Percentiles rank a stretch among this genome's conserved stretches.
phyloP scores from a whole-genome alignment of 92 coral and sea anemone genomes.

The Montipora capitata region DNA sequence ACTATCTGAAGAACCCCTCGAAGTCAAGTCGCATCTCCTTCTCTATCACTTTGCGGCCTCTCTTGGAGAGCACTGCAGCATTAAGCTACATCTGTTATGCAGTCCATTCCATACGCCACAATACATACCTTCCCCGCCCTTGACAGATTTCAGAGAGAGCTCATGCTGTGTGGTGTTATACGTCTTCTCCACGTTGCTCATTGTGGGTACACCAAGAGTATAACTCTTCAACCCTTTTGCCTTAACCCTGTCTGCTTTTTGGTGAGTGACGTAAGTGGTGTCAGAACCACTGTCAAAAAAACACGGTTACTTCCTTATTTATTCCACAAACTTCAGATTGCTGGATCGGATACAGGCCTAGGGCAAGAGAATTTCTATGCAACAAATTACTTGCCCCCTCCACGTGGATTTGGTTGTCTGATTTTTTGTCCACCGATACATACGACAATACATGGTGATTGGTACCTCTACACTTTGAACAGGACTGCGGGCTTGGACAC shows the following conservation, averaged over 20 bases:
- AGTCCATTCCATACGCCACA: background rate
- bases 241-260: constrained; percentile 75
- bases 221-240: constrained; percentile 48
- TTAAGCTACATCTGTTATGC: constrained; percentile 60
- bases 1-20: too few species aligned
- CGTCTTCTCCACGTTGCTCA: constrained; percentile 72
- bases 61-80: too few species aligned
- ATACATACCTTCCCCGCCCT: constrained; percentile 68
- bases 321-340: constrained; percentile 67
- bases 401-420: constrained; percentile 23
- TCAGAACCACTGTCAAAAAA: constrained; percentile 76
- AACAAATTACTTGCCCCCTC: background rate
- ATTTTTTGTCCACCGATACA: constrained; percentile 3
- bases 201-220: constrained; percentile 78
- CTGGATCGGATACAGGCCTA: constrained; percentile 72
- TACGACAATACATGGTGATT: constrained; percentile 71
- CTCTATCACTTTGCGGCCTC: too few species aligned
- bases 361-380: constrained; percentile 1
- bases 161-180: constrained; percentile 70
- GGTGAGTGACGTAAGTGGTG: constrained; percentile 81
- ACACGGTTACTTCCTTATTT: constrained; percentile 62
- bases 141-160: constrained; percentile 51
- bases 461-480: constrained; percentile 64
- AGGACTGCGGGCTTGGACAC: constrained; percentile 46
- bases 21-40: too few species aligned